Percentiles rank a stretch among this genome's conserved stretches.
Conservation (phyloP, 2,797 vertebrate genomes). For the Steatocranus sp. region DNA sequence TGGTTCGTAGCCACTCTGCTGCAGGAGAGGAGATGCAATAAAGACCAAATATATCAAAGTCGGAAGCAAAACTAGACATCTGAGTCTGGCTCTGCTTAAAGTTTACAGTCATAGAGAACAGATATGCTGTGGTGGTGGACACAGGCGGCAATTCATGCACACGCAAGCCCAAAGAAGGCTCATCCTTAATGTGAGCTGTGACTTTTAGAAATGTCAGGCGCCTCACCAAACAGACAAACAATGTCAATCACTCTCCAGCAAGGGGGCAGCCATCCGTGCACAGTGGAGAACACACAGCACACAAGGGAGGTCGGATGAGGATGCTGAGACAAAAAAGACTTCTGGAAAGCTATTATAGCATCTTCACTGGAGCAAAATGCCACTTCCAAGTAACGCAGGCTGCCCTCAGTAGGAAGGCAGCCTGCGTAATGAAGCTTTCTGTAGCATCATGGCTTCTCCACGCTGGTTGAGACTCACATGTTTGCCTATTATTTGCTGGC, state of each 20-base stretch:
- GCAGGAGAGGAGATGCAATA: neutral
- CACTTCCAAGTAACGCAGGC: neutral
- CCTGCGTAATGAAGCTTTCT: slow-evolving; percentile 45
- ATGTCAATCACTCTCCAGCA: slow-evolving; percentile 52
- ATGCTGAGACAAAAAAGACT: slow-evolving; percentile 30
- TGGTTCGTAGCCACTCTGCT: neutral
- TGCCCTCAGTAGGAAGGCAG: slow-evolving; percentile 11
- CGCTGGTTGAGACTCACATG: neutral
- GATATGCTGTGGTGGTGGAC: neutral
- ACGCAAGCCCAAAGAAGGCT: neutral
- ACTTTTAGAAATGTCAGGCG: slow-evolving; percentile 66
- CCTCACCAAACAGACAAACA: slow-evolving; percentile 43
- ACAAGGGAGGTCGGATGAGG: slow-evolving; percentile 21
- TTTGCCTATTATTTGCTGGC: slow-evolving; percentile 19
- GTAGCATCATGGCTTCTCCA: slow-evolving; percentile 13
- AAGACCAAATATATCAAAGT: neutral
- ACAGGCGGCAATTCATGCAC: neutral
- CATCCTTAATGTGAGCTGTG: slow-evolving; percentile 37
- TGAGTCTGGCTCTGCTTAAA: neutral
- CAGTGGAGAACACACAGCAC: slow-evolving; percentile 40
- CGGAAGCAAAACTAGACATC: neutral
- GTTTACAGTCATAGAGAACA: neutral
- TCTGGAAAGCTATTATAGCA: slow-evolving; percentile 29
- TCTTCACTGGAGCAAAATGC: slow-evolving; percentile 29
- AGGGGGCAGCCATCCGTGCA: slow-evolving; percentile 33